phyloP scores from a whole-genome alignment of 2,113 vertebrate genomes.

The Oxygymnocypris stewartii region DNA sequence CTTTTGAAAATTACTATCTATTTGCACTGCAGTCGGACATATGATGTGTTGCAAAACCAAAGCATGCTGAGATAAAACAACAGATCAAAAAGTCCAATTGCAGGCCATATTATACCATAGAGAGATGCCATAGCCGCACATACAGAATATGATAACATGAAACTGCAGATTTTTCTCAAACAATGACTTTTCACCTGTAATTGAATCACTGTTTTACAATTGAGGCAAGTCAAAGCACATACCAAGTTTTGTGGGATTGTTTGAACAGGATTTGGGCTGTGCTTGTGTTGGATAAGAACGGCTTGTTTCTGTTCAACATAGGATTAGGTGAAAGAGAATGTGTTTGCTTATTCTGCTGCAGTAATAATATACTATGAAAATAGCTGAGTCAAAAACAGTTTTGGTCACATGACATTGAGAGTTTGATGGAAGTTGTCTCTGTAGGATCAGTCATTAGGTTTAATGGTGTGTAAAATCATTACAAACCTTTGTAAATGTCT shows the following conservation, averaged over 20 bases:
- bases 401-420: neutral
- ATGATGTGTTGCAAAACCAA: neutral
- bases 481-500: neutral
- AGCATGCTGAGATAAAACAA: neutral
- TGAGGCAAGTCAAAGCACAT: neutral
- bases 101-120: neutral
- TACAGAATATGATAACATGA: neutral
- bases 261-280: neutral
- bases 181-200: constrained; percentile 3
- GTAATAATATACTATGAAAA: constrained; percentile 6
- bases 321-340: neutral
- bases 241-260: neutral
- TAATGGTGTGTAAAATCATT: neutral
- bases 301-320: constrained; percentile 1
- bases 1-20: constrained; percentile 4
- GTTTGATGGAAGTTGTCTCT: neutral
- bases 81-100: neutral
- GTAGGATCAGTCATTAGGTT: neutral
- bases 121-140: neutral
- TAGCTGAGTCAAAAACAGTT: neutral
- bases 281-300: constrained; percentile 4
- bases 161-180: neutral
- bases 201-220: neutral
- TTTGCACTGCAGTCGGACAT: neutral
- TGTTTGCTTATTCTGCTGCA: constrained; percentile 11